phyloP scores from a whole-genome alignment of 2,797 vertebrate species.

The Galago senegalensis region DNA sequence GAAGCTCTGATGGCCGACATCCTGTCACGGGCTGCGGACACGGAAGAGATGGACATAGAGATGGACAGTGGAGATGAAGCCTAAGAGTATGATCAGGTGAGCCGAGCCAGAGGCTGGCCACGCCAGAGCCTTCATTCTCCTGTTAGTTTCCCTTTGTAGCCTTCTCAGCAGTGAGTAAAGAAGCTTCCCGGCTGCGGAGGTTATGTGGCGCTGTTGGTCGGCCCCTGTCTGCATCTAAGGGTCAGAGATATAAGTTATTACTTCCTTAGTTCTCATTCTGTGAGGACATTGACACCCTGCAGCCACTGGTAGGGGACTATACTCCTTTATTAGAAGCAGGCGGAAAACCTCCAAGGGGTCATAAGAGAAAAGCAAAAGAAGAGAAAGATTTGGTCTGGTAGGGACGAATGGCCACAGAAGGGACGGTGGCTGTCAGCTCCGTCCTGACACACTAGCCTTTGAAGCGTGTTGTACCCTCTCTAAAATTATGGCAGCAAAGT shows the following conservation, averaged over 20 bases:
- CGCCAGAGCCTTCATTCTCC: no score
- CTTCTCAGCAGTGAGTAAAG: not conserved
- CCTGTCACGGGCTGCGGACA: constrained; percentile 91
- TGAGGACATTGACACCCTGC: not conserved
- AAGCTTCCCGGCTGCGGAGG: fast-evolving
- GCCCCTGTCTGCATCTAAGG: not conserved
- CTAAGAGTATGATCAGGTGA: constrained; percentile 86
- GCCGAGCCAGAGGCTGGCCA: fast-evolving
- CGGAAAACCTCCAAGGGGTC: not conserved
- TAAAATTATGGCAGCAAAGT: not conserved
- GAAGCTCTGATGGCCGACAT: constrained; percentile 94
- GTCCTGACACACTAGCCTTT: not conserved
- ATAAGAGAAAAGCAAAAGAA: not conserved
- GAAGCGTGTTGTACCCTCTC: not conserved
- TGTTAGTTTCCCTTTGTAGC: not conserved
- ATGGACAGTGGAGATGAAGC: constrained; percentile 89
- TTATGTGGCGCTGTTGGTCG: not conserved
- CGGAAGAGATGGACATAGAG: constrained; percentile 85
- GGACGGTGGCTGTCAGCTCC: not conserved
- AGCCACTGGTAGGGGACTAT: not conserved
- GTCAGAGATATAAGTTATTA: not conserved
- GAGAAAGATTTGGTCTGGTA: not conserved
- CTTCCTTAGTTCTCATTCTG: not conserved
- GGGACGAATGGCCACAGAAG: not conserved
- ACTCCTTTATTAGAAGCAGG: not conserved